These are phyloP conservation scores for Elaphurus davidianus DNA, from an alignment of 2,113 vertebrate species.

Conservation along the genomic window DNA sequence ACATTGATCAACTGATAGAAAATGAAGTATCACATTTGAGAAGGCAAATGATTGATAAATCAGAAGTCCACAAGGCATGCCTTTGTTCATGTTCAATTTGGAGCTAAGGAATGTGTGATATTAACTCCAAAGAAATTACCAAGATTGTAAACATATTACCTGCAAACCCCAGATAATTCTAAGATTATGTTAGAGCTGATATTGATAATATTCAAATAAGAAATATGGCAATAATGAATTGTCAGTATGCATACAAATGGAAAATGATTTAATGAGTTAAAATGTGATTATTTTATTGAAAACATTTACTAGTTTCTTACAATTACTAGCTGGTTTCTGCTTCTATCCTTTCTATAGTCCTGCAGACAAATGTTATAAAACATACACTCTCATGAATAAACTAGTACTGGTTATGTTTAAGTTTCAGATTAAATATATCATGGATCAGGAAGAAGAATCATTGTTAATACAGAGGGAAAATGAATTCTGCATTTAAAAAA, in stretches of 20 bases:
- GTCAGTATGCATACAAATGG: conserved; percentile 13
- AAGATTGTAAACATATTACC: neutral
- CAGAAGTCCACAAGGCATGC: neutral
- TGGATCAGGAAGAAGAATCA: conserved; percentile 38
- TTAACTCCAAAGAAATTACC: conserved; percentile 52
- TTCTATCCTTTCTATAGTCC: neutral
- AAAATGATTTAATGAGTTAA: neutral
- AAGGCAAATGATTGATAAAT: conserved; percentile 34
- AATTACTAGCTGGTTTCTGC: neutral
- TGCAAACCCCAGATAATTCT: neutral
- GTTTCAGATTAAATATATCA: conserved; percentile 24
- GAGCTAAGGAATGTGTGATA: conserved; percentile 22
- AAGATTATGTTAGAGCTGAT: neutral
- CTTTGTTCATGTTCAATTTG: conserved; percentile 33
- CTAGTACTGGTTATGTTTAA: conserved; percentile 17
- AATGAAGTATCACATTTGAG: neutral
- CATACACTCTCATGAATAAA: neutral
- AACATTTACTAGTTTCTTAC: conserved; percentile 14
- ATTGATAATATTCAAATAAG: conserved; percentile 29
- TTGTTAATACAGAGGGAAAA: conserved; percentile 45
- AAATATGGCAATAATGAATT: neutral
- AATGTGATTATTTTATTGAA: neutral
- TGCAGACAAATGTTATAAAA: neutral
- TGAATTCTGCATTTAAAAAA: conserved; percentile 44
- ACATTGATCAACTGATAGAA: conserved; percentile 44